Evolutionary conservation across 2,888 invertebrate species (phyloP).

Genomic region (Tinea trinotella): DNA sequence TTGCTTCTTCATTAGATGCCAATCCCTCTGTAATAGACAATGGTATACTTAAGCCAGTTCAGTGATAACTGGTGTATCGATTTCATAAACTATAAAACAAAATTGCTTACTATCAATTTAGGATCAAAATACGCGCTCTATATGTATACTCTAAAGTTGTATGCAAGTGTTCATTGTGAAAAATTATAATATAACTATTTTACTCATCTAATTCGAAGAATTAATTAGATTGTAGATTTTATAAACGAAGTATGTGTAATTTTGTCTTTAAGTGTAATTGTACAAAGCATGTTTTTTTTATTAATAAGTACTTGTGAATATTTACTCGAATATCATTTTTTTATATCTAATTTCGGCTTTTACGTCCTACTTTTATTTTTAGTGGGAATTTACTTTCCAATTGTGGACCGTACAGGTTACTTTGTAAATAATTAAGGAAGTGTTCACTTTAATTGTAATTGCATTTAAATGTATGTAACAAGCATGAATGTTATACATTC

Average conservation of each 20-base stretch:
- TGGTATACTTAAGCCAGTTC: too few relatives aligned
- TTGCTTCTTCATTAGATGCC: too few relatives aligned
- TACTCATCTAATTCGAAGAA: constrained; percentile 49
- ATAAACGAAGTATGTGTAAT: constrained; percentile 29
- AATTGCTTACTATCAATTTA: too few relatives aligned
- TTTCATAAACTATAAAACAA: too few relatives aligned
- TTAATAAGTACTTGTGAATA: constrained; percentile 52
- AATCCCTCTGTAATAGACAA: too few relatives aligned
- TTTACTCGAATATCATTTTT: constrained; percentile 61
- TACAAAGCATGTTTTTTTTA: constrained; percentile 44
- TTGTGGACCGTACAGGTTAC: constrained; percentile 28
- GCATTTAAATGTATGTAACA: constrained; percentile 51
- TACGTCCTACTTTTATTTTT: not conserved
- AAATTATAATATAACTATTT: constrained; percentile 24
- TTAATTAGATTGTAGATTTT: constrained; percentile 44
- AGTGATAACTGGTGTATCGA: too few relatives aligned
- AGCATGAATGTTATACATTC: constrained; percentile 3
- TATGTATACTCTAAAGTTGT: too few relatives aligned
- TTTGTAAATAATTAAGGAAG: constrained; percentile 62
- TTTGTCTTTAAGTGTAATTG: constrained; percentile 27
- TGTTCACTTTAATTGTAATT: constrained; percentile 62
- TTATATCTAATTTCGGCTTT: not conserved
- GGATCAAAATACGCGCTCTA: too few relatives aligned
- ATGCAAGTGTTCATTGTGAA: constrained; percentile 14
- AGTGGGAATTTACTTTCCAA: not conserved